Evolutionary conservation across 2,113 vertebrate species (phyloP), one percentile per base, ranked within the genome.

Genomic region (Petrocephalus microphthalmus): DNA sequence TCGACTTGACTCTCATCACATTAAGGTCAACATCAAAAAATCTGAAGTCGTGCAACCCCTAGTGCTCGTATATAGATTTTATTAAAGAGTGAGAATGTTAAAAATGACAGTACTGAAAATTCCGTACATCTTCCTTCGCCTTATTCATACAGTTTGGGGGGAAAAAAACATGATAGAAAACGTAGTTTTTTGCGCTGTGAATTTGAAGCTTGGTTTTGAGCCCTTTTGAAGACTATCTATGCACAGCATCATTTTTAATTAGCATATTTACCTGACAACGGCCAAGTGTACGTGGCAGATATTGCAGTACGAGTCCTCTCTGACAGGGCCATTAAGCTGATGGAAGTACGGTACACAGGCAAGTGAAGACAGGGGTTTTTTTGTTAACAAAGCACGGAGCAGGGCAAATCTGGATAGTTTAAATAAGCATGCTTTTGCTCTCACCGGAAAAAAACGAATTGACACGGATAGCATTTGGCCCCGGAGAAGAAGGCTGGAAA

Each of bases 341-440:
- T 54, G 25, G 51, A 53, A 85, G 22, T 5, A 2, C 22, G 52
- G 51, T 20, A 37, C 49, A 0, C 13, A n/a, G 25, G 52, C 22
- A 54, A 4, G 84, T 7, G 84, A 33, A 85, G 52, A 37, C 84
- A 42, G n/a, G 5, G 52, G 84, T 17, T 33, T 85, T 85, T 85
- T 85, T 85, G 84, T 85, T 85, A 53, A 85, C 84, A 54, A 54
- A 56, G 84, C 52, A 85, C 25, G 25, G 29, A 56, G 84, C 84
- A 85, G 19, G 25, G 52, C 17, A 54, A 42, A 85, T 49, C 52
- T 56, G 84, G 84, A 20, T 37, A 56, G 84, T 85, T 85, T 85
- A 85, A 85, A 85, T 85, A 85, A 56, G 84, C 52, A 42, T 56
- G 52, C 84, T 56, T 56, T 85, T 85, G 7, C 84, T 54, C 52